Evolutionary conservation across 1,140 invertebrate species (phyloP), one percentile per base, ranked within the genome.

Genomic region (Conus betulinus): DNA sequence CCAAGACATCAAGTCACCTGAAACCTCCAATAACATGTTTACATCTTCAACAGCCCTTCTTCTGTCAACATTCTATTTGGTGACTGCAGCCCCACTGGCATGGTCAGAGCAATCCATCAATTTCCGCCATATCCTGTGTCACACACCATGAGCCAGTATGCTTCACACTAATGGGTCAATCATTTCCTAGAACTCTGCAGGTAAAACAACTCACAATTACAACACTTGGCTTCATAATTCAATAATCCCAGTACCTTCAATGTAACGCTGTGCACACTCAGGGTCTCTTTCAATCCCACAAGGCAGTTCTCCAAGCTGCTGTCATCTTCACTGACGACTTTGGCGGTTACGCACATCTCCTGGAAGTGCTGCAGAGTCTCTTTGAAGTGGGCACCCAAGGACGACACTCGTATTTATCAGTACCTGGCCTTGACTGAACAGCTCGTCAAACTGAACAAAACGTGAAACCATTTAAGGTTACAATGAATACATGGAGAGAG

Each of bases 301-400:
- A 94, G 91, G 89, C 93, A 94, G 76, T 92, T 90, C 60, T 93
- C 93, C 53, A 94, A 74, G 88, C 92, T 93, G 13, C 57, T 86
- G n/a, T 91, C 87, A 17, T 91, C 91, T 13, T 90, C 83, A 27
- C 81, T 76, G 17, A 93, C 85, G 27, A 92, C 87, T 27, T 89
- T 57, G 23, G 88, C 90, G 25, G 90, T 52, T 23, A 91, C 71
- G 87, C 93, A 94, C 17, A 90, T 87, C 76, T 91, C 87, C 87
- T 91, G 89, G 27, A 94, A 92, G 81, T 91, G 91, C 10, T 85
- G 90, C 51, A 92, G 88, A 25, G 90, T 84, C 76, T 92, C 90
- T 27, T 90, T 90, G 79, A 92, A 90, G 83, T 91, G 91, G 13
- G 90, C 90, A 23, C 74, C 79, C 55, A 93, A 83, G 20, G 91